Evolutionary conservation across 2,113 vertebrate genomes (phyloP).

Genomic region (Mesocricetus auratus): DNA sequence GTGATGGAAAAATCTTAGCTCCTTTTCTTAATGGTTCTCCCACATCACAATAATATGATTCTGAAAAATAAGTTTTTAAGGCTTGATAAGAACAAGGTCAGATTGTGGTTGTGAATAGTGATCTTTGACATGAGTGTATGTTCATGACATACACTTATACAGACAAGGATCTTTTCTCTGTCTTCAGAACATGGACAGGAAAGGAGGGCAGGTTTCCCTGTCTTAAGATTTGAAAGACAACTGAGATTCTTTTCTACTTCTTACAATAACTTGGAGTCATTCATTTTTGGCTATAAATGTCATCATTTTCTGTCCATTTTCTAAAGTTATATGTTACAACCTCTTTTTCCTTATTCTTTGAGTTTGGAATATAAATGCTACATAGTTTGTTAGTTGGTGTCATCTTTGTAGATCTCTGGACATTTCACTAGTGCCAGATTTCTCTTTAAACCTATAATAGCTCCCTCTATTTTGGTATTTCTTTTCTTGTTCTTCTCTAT

Average conservation of each 20-base stretch:
- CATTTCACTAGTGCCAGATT: no score
- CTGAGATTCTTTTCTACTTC: background rate
- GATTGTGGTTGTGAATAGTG: background rate
- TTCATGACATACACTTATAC: background rate
- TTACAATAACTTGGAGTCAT: background rate
- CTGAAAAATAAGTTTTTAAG: background rate
- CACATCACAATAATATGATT: background rate
- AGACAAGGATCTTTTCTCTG: background rate
- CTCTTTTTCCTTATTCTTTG: background rate
- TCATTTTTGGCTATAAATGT: no score
- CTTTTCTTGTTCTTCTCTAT: no score
- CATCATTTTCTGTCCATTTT: background rate
- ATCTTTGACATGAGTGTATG: background rate
- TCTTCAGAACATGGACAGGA: background rate
- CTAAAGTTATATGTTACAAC: background rate
- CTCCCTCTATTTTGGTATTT: no score
- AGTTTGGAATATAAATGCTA: background rate
- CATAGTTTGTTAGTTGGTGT: background rate
- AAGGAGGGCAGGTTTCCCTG: background rate
- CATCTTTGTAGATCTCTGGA: no score
- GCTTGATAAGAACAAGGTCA: background rate
- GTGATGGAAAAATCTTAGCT: background rate
- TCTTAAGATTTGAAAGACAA: background rate
- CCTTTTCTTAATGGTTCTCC: background rate
- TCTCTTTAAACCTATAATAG: no score